Conservation (phyloP, 2,113 vertebrate species). For the Antigone vipio region DNA sequence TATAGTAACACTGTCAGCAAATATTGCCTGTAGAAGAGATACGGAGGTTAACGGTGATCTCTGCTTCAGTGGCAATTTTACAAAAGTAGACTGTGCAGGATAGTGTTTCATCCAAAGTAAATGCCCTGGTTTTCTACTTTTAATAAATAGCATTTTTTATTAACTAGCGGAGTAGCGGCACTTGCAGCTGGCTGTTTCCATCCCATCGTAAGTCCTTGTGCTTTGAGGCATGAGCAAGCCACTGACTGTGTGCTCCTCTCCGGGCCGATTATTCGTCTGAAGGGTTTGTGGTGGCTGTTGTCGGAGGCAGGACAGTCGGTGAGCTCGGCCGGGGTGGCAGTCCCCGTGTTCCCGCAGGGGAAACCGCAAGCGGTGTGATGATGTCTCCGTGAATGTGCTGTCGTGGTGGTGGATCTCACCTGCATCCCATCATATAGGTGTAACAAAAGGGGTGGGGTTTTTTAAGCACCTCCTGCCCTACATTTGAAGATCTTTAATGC, state of each 20-base stretch:
- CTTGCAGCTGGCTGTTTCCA: not conserved
- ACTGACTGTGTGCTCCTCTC: not conserved
- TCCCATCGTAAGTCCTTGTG: not conserved
- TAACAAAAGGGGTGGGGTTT: not conserved
- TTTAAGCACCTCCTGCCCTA: not conserved
- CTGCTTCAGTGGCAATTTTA: not conserved
- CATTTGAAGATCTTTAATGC: not conserved
- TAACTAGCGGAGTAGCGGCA: not conserved
- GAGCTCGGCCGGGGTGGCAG: fast-evolving
- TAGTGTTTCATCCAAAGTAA: not conserved
- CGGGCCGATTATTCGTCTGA: fast-evolving
- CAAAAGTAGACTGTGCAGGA: not conserved
- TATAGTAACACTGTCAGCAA: not conserved
- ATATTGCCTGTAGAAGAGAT: not conserved
- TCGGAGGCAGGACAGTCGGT: not conserved
- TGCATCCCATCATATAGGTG: not conserved
- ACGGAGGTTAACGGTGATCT: not conserved
- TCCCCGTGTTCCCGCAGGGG: not conserved
- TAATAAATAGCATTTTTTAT: not conserved
- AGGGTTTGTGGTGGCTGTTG: not conserved
- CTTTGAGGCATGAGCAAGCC: not conserved
- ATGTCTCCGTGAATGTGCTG: fast-evolving
- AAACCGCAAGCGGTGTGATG: fast-evolving
- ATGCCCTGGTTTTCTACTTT: not conserved
- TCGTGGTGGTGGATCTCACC: not conserved